phyloP scores from a whole-genome alignment of 1,140 invertebrate species.

The Oedothorax gibbosus region DNA sequence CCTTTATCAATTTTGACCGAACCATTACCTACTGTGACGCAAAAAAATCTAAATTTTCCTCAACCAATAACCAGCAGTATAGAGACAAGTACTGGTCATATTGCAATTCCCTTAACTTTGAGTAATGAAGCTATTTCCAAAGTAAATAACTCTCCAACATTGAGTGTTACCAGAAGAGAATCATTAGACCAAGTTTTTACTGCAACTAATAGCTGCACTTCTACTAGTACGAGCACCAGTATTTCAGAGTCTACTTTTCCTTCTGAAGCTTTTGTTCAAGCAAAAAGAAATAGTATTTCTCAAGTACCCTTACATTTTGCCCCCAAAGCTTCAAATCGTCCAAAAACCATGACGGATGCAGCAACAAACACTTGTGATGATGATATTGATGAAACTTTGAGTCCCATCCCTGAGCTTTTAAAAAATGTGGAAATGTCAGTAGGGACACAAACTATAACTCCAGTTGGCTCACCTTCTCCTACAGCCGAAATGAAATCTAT shows the following conservation, averaged over 20 bases:
- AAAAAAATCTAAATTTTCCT: neutral
- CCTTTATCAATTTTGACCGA: conserved; percentile 1
- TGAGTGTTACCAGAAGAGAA: too few species aligned
- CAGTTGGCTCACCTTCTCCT: conserved; percentile 53
- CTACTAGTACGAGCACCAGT: neutral
- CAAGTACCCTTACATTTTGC: conserved; percentile 59
- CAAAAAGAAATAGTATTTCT: conserved; percentile 34
- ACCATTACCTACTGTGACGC: neutral
- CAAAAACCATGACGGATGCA: conserved; percentile 62
- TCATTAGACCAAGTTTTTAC: too few species aligned
- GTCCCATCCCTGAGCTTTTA: conserved; percentile 19
- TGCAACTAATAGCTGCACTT: too few species aligned
- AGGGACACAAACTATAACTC: conserved; percentile 61
- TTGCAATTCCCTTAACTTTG: conserved; percentile 2
- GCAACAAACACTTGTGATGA: conserved; percentile 62
- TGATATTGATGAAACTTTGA: conserved; percentile 53
- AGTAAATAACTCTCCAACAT: neutral
- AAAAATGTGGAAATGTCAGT: conserved; percentile 59
- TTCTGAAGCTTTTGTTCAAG: conserved; percentile 52
- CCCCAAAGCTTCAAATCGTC: neutral
- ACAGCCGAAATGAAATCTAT: conserved; percentile 28
- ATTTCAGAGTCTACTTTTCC: conserved; percentile 60
- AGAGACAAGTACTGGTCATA: conserved; percentile 12
- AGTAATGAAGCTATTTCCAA: conserved; percentile 46
- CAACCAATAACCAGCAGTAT: neutral